Conservation (phyloP, 2,113 vertebrate species). For the Microcebus ravelobensis region DNA sequence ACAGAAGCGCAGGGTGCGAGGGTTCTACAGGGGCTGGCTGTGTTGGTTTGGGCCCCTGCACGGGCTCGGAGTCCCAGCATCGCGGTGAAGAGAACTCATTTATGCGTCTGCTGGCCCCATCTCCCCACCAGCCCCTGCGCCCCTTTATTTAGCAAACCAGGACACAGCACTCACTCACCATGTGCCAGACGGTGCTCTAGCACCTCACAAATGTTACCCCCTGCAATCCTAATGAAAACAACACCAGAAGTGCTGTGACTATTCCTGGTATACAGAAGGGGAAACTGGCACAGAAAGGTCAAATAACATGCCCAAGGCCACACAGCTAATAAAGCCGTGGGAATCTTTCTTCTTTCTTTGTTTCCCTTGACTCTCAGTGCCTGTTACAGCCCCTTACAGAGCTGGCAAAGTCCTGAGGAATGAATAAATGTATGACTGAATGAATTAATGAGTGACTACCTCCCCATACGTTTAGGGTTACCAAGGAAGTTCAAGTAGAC, state of each 20-base stretch:
- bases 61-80: not conserved
- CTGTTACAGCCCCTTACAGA: not conserved
- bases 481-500: not conserved
- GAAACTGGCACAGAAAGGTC: not conserved
- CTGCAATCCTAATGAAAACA: not conserved
- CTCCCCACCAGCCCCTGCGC: accelerated
- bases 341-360: not conserved
- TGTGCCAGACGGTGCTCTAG: too few species aligned
- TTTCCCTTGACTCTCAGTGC: not conserved
- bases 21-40: too few species aligned
- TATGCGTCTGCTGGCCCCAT: accelerated
- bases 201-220: not conserved
- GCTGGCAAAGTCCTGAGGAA: not conserved
- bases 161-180: accelerated
- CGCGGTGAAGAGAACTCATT: accelerated
- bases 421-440: not conserved
- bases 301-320: not conserved
- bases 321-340: not conserved
- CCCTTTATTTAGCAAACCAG: not conserved
- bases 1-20: accelerated
- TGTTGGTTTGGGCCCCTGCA: not conserved
- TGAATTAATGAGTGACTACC: not conserved
- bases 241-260: not conserved
- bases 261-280: not conserved
- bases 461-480: not conserved